Evolutionary conservation across 1,140 invertebrate genomes (phyloP).

Genomic region (Cotesia vestalis): DNA sequence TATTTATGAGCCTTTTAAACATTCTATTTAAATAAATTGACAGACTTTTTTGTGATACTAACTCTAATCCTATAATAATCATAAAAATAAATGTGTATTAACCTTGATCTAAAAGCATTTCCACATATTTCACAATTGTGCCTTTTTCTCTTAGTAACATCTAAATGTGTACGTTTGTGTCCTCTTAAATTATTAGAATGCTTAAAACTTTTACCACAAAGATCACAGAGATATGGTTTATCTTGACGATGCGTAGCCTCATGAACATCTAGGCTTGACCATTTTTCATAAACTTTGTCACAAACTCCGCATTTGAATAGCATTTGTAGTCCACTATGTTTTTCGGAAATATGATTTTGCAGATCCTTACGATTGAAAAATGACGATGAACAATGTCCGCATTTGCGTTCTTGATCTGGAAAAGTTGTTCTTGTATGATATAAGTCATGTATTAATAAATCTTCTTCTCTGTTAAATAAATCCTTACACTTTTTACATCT

Average conservation of each 20-base stretch:
- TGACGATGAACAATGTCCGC: constrained; percentile 51
- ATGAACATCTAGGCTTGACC: constrained; percentile 57
- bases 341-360: constrained; percentile 50
- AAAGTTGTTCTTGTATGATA: constrained; percentile 6
- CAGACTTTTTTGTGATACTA: no score
- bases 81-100: constrained; percentile 23
- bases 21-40: no score
- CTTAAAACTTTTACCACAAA: constrained; percentile 68
- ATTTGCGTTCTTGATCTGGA: constrained; percentile 43
- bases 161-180: constrained; percentile 59
- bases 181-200: constrained; percentile 61
- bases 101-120: constrained; percentile 57
- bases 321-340: constrained; percentile 43
- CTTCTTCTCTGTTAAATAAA: constrained; percentile 11
- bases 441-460: constrained; percentile 22
- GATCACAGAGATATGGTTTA: constrained; percentile 62
- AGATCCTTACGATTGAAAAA: constrained; percentile 50
- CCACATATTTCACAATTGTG: constrained; percentile 54
- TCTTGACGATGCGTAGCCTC: constrained; percentile 56
- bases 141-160: constrained; percentile 52
- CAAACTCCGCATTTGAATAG: constrained; percentile 53
- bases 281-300: constrained; percentile 53
- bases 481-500: constrained; percentile 6
- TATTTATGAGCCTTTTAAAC: no score
- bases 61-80: background rate